These are phyloP conservation scores for Anguilla megastoma DNA, from an alignment of 2,797 vertebrate genomes.

Conservation along the genomic window DNA sequence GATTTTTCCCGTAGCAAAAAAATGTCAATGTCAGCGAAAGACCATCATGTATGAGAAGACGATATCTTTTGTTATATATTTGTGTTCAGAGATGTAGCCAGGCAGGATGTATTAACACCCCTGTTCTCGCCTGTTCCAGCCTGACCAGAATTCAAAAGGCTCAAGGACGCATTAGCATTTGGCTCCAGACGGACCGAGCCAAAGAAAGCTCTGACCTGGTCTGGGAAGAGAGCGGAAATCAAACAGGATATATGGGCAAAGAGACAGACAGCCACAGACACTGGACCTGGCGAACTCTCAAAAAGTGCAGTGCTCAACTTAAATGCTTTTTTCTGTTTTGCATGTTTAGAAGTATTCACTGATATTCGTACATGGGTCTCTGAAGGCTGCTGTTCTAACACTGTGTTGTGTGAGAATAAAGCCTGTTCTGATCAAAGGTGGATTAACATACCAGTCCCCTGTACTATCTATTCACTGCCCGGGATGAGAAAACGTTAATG, in stretches of 20 bases:
- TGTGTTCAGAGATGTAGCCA: neutral
- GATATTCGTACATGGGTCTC: neutral
- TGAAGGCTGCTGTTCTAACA: neutral
- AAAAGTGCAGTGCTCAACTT: neutral
- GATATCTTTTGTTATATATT: neutral
- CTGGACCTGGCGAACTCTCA: neutral
- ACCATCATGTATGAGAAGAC: neutral
- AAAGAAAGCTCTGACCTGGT: neutral
- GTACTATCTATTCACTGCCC: neutral
- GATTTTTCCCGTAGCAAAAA: neutral
- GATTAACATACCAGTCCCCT: neutral
- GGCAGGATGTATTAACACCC: neutral
- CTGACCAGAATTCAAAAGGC: neutral
- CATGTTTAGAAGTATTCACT: neutral
- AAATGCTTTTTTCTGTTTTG: neutral
- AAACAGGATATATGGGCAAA: slow-evolving; percentile 16
- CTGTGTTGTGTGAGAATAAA: neutral
- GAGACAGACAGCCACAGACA: neutral
- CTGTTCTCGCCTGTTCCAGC: neutral
- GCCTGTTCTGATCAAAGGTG: slow-evolving; percentile 8
- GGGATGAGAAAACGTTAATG: slow-evolving; percentile 7
- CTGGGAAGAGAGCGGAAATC: neutral
- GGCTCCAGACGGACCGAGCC: neutral
- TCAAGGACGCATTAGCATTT: neutral
- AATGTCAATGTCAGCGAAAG: neutral